Evolutionary conservation across 2,113 vertebrate species (phyloP).

Genomic region (human): DNA sequence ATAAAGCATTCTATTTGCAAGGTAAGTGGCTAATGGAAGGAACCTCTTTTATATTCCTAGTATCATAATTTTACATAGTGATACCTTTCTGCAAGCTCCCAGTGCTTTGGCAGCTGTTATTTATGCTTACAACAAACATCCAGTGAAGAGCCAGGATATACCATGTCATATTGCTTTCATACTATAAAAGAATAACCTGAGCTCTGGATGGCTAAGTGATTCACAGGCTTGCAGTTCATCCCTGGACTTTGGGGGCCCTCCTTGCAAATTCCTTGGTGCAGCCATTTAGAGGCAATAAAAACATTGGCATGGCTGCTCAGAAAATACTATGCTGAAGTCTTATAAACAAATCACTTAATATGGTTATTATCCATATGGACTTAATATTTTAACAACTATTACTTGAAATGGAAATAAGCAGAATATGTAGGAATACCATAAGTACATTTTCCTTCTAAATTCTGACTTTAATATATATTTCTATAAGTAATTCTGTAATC

Average conservation of each 20-base stretch:
- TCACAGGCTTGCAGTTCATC: not conserved
- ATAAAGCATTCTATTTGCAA: not conserved
- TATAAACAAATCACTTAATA: not conserved
- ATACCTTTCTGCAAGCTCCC: not conserved
- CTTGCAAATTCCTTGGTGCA: not conserved
- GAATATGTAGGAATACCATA: not conserved
- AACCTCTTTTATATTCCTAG: not conserved
- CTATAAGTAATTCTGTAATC: not conserved
- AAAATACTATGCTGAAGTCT: not conserved
- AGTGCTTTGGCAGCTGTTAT: not conserved
- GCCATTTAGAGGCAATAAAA: not conserved
- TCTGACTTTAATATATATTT: not conserved
- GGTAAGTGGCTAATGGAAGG: not conserved
- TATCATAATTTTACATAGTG: not conserved
- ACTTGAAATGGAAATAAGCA: not conserved
- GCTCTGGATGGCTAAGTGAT: not conserved
- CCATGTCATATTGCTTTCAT: not conserved
- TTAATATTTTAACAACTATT: not conserved
- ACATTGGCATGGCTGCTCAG: not conserved
- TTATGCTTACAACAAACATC: not conserved
- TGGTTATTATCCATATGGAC: not conserved
- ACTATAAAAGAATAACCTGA: not conserved
- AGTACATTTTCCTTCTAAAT: not conserved
- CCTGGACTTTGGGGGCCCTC: rapidly evolving
- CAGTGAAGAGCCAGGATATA: not conserved